Conservation (phyloP, 2,797 vertebrate species). For the Xiphorhynchus erythropygius region DNA sequence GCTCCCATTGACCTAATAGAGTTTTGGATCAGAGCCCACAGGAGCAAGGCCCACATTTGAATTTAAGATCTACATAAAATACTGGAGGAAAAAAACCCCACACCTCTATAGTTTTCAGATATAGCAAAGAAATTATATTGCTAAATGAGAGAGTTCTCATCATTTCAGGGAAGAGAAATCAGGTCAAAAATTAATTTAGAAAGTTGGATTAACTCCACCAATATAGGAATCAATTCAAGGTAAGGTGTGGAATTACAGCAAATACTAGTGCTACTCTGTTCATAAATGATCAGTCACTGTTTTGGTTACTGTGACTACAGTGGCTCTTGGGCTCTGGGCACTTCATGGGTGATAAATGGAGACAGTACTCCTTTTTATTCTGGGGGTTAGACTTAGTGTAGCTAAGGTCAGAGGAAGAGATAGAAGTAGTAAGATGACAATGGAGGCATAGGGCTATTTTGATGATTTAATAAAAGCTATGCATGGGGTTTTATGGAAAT, state of each 20-base stretch:
- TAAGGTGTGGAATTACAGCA: background rate
- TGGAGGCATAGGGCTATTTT: background rate
- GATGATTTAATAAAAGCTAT: background rate
- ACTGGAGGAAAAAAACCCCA: fast-evolving
- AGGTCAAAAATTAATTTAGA: background rate
- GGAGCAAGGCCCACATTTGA: background rate
- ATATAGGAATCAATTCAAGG: background rate
- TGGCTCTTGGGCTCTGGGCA: background rate
- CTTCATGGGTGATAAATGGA: background rate
- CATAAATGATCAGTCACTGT: background rate
- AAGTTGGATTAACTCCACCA: background rate
- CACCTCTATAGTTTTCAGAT: background rate
- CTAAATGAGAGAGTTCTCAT: background rate
- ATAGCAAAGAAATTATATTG: background rate
- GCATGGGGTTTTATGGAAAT: fast-evolving
- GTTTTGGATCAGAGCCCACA: background rate
- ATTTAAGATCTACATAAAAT: background rate
- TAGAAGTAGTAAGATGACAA: background rate
- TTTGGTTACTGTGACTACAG: fast-evolving
- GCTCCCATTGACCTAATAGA: background rate
- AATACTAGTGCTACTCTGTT: background rate
- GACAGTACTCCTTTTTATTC: background rate
- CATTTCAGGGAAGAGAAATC: background rate
- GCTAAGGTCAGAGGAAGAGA: background rate
- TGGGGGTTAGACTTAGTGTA: background rate